Conservation (phyloP, 1,140 invertebrate species). For the Drosophila ogumai region DNA sequence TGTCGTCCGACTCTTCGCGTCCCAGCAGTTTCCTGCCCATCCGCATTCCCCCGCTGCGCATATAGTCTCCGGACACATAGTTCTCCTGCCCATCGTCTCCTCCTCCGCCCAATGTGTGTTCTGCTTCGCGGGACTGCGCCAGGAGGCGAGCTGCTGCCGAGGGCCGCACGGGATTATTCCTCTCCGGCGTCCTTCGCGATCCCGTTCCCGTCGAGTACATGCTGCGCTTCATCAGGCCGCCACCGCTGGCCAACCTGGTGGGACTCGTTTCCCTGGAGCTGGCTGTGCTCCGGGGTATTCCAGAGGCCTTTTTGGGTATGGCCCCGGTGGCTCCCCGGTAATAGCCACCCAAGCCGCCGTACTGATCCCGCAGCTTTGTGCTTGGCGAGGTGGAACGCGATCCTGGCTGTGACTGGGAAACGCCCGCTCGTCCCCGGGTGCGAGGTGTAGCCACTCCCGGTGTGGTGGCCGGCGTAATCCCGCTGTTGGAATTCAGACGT, state of each 20-base stretch:
- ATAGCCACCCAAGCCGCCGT: constrained; percentile 84
- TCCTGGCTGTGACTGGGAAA: constrained; percentile 93
- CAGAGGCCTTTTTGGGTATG: constrained; percentile 87
- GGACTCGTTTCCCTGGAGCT: constrained; percentile 89
- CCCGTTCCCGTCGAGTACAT: constrained; percentile 70
- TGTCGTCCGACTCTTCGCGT: constrained; percentile 92
- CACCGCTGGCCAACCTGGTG: constrained; percentile 78
- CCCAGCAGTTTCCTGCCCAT: constrained; percentile 76
- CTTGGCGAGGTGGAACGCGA: constrained; percentile 95
- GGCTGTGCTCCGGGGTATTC: constrained; percentile 90
- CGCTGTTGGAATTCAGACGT: constrained; percentile 68
- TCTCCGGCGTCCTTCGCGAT: constrained; percentile 85
- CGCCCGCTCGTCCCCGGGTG: constrained; percentile 87
- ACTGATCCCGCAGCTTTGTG: constrained; percentile 88
- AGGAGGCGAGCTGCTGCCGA: constrained; percentile 93
- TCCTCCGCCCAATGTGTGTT: constrained; percentile 90
- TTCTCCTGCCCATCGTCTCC: constrained; percentile 44
- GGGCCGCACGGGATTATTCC: constrained; percentile 86
- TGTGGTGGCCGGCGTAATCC: constrained; percentile 70
- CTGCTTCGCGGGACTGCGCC: constrained; percentile 95
- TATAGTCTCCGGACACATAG: constrained; percentile 62
- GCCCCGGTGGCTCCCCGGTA: constrained; percentile 77
- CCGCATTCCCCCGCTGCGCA: constrained; percentile 69
- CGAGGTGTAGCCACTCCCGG: constrained; percentile 86
- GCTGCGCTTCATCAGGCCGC: constrained; percentile 75